Base-by-base conservation (phyloP, 2,888 invertebrate species). In the Aleiodes alternator region DNA sequence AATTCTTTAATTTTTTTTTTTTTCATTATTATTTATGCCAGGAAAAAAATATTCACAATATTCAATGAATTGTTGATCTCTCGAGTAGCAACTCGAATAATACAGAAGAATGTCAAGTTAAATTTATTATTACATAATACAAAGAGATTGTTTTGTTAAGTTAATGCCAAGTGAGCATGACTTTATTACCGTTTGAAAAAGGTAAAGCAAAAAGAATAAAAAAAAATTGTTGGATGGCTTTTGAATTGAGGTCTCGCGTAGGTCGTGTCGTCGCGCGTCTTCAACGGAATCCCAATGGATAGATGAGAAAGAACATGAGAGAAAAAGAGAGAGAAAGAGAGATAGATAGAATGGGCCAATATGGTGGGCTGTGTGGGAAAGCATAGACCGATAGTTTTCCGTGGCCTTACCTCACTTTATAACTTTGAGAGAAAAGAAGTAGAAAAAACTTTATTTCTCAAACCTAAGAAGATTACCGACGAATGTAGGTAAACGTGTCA, bases 281-380 rank as follows among this genome's bases (percentile, higher is more conserved):
- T 72, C 72, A 56, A 69, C 66, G 77, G 73, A 73, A 80, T 78
- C 72, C 74, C 73, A 66, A 72, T 78, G 55, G 77, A 71, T 43
- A 43, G 43, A 43, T 43, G 43, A 11, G 43, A 43, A 43, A 43
- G 43, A 43, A 11, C 9, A 34, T 34, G 43, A 43, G 43, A 43
- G 9, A 43, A 8, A 8, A 5, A 38, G 38, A 38, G 38, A 38
- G 38, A 71, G 69, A 73, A 57, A 69, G 7, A 68, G 72, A n/a
- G n/a, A n/a, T n/a, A n/a, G n/a, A 61, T 38, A 64, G 64, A 11
- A 43, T 38, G 38, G 61, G 61, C 61, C 61, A 61, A 61, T 61
- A 61, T 61, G 61, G 61, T 38, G 16, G 16, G 48, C 23, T 34
- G 64, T 34, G 64, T 64, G 64, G 64, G 64, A 64, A 64, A 43